Evolutionary conservation across 2,888 invertebrate species (phyloP).

Genomic region (Amphipyra berbera): DNA sequence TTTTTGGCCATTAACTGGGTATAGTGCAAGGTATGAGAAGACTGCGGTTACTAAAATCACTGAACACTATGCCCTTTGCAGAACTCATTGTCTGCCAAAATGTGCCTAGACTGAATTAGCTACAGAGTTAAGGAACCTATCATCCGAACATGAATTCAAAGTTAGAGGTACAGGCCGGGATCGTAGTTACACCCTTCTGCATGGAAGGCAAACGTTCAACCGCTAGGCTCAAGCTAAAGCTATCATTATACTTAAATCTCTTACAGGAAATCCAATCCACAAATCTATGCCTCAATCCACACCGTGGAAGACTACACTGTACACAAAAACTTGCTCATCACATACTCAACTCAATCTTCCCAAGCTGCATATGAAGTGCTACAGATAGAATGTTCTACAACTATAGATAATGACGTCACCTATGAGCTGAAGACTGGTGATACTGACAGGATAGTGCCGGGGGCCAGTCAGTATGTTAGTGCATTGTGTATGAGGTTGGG

Average conservation of each 20-base stretch:
- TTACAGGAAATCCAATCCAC: conserved; percentile 74
- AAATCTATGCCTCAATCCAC: conserved; percentile 71
- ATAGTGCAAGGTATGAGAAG: too few relatives aligned
- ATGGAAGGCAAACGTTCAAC: too few relatives aligned
- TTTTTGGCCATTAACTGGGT: neutral
- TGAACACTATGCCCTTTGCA: too few relatives aligned
- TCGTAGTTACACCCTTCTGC: too few relatives aligned
- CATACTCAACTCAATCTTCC: conserved; percentile 78
- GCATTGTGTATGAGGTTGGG: conserved; percentile 80
- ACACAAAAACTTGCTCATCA: conserved; percentile 81
- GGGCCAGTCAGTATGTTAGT: conserved; percentile 81
- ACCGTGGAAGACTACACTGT: conserved; percentile 76
- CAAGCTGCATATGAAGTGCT: conserved; percentile 83
- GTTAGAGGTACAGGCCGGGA: too few relatives aligned
- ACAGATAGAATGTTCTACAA: conserved; percentile 79
- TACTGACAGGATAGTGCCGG: conserved; percentile 73
- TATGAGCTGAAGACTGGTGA: conserved; percentile 80
- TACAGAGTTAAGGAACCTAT: too few relatives aligned
- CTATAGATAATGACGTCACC: conserved; percentile 72
- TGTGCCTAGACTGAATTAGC: too few relatives aligned
- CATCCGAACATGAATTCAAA: too few relatives aligned
- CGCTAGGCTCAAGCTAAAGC: too few relatives aligned
- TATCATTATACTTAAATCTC: neutral
- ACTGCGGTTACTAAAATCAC: too few relatives aligned
- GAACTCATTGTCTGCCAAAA: too few relatives aligned